A percentile compares a stretch with the other conserved stretches of the same genome.
These are phyloP conservation scores for Taenioides sp. DNA, from an alignment of 2,797 vertebrate species.

Conservation along the genomic window DNA sequence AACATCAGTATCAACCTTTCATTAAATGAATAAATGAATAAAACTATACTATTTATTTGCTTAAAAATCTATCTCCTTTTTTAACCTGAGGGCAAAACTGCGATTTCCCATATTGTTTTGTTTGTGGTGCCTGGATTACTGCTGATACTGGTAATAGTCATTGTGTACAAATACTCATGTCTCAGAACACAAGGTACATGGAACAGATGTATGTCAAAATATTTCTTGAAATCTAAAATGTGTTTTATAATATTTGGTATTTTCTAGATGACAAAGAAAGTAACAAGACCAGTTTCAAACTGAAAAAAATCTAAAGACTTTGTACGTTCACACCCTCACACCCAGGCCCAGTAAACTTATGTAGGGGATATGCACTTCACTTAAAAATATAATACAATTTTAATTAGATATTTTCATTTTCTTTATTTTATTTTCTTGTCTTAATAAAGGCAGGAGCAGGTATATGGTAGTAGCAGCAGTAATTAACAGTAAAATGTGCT, in stretches of 20 bases:
- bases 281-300: neutral
- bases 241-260: neutral
- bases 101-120: neutral
- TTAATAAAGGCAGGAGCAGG: neutral
- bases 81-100: neutral
- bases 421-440: neutral
- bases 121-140: neutral
- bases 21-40: neutral
- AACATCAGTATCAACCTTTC: neutral
- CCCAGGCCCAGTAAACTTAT: neutral
- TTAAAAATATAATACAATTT: neutral
- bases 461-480: neutral
- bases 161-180: conserved; percentile 19
- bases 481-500: neutral
- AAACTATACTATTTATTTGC: neutral
- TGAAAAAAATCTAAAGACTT: too few relatives aligned
- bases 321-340: neutral
- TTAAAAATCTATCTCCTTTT: neutral
- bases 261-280: conserved; percentile 12
- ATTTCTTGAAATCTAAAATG: neutral
- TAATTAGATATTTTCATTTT: neutral
- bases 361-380: too few relatives aligned
- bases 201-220: neutral
- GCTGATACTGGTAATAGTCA: neutral
- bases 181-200: conserved; percentile 28